Conservation (phyloP, 1,140 invertebrate genomes). For the Diploscapter pachys region DNA sequence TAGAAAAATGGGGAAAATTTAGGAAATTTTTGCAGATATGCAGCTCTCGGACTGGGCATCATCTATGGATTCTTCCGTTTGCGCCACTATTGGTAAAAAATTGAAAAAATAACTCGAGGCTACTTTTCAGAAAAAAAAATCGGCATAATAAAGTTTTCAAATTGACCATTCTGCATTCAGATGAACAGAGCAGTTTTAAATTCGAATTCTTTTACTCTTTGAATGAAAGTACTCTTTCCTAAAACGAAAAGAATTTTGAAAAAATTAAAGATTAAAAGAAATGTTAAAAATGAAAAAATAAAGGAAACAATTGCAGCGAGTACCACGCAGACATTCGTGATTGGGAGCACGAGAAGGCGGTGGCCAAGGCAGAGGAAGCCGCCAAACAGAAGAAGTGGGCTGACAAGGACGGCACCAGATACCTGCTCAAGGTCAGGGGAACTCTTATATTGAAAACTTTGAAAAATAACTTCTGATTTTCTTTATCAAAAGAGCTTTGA, state of each 20-base stretch:
- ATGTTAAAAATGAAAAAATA: too few species aligned
- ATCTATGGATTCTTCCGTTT: conserved; percentile 32
- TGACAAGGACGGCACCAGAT: conserved; percentile 54
- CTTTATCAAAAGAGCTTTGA: neutral
- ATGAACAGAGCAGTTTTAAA: too few species aligned
- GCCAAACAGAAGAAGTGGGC: conserved; percentile 55
- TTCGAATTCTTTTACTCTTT: conserved; percentile 11
- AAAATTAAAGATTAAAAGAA: neutral
- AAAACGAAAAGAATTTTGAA: neutral
- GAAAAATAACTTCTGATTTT: neutral
- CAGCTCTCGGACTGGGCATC: conserved; percentile 50
- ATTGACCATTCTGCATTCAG: neutral
- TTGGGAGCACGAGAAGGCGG: conserved; percentile 53
- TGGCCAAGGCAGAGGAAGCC: conserved; percentile 44
- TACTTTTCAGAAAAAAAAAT: too few species aligned
- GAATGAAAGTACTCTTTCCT: conserved; percentile 36
- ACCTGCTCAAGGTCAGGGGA: conserved; percentile 50
- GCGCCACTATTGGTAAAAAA: neutral
- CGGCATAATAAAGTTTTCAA: neutral
- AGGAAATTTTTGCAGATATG: conserved; percentile 35
- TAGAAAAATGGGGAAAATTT: neutral
- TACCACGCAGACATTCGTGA: conserved; percentile 55
- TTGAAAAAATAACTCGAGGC: too few species aligned
- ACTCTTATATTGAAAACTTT: neutral
- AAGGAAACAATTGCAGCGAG: conserved; percentile 32